Base-by-base conservation (phyloP, 1,140 invertebrate genomes). In the Drosophila ambigua region DNA sequence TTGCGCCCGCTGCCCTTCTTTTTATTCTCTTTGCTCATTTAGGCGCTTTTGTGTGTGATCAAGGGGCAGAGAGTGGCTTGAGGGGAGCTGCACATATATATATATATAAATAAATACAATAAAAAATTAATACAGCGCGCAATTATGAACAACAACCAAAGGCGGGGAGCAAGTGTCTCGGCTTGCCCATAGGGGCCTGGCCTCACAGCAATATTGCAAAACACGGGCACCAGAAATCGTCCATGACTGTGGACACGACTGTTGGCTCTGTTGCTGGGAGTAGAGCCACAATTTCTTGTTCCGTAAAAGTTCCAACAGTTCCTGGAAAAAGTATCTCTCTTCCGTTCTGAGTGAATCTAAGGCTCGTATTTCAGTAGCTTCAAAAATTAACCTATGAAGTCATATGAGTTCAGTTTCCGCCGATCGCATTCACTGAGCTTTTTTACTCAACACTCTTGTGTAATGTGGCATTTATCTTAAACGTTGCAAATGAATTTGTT, bases 61-160 rank as follows among this genome's bases (percentile, higher is more conserved):
- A 55, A 54, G 11, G 13, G 28, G 65, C 3, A 24, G n/a, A 20
- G 39, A 26, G 23, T 16, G 6, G 46, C 11, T 11, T 13, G 16
- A 58, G 45, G 7, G 39, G 41, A 46, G 26, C 39, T 8, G 9
- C 8, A 35, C 9, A 35, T 1, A 35, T 0, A 31, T 8, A 3
- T 24, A 45, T 72, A 39, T 62, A 72, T 76, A 64, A 80, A 72
- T 76, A 61, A 80, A 62, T 66, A 66, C 60, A 53, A 46, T 76
- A 69, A 59, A 80, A 80, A 66, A 62, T 64, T 71, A 79, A 75
- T 79, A 64, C 60, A 45, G 49, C 41, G 51, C n/a, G 51, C 77
- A 75, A 71, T 80, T 79, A 79, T 69, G 63, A 51, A 39, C 72
- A 67, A 66, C 69, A 72, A 60, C 4, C 35, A 9, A 39, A 39